A percentile compares a stretch with the other conserved stretches of the same genome.
These are phyloP conservation scores for Dasyprocta punctata DNA, from an alignment of 2,113 vertebrate genomes.

Conservation along the genomic window DNA sequence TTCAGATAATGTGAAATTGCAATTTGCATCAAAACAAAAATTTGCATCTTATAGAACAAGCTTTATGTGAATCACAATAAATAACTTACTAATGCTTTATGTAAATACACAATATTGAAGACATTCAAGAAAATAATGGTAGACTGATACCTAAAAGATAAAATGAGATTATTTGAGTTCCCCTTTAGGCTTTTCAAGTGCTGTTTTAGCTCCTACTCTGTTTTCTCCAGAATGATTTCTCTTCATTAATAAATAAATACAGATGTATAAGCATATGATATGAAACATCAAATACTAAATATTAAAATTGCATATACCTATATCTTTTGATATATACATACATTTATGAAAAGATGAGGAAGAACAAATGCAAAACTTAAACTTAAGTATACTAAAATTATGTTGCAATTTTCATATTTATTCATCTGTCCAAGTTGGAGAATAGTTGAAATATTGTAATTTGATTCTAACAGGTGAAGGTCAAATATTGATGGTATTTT, in stretches of 20 bases:
- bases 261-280: background rate
- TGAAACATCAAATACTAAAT: background rate
- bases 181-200: background rate
- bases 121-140: background rate
- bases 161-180: background rate
- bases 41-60: too few relatives aligned
- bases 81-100: background rate
- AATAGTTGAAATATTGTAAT: background rate
- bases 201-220: background rate
- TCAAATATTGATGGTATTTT: too few relatives aligned
- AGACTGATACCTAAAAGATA: background rate
- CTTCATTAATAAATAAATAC: background rate
- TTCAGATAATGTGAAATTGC: constrained; percentile 19
- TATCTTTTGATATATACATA: background rate
- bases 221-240: background rate
- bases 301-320: background rate
- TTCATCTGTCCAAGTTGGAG: background rate
- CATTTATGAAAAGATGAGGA: background rate
- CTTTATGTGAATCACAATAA: background rate
- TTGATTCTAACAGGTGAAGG: too few relatives aligned
- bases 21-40: background rate
- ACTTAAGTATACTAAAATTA: background rate
- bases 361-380: background rate
- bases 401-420: background rate
- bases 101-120: background rate